Conservation (phyloP, 2,113 vertebrate species). For the human (Homo sapiens) region DNA sequence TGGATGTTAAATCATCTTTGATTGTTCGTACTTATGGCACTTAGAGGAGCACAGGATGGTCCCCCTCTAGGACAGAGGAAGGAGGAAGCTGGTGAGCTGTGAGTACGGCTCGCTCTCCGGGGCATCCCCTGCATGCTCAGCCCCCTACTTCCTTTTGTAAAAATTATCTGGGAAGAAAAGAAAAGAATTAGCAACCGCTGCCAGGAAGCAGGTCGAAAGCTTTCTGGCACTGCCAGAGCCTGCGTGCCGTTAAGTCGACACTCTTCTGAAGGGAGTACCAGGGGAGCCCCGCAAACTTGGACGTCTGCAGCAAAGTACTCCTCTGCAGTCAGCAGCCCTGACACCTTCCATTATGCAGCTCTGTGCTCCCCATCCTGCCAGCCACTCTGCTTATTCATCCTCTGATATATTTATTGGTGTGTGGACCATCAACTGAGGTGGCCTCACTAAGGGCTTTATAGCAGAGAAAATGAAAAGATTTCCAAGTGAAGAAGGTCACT, state of each 20-base stretch:
- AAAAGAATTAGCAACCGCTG: not conserved
- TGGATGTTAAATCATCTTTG: not conserved
- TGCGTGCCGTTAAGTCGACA: fast-evolving
- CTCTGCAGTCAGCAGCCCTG: not conserved
- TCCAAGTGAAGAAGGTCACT: not conserved
- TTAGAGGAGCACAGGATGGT: not conserved
- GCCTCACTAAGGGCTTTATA: not conserved
- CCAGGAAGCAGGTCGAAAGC: not conserved
- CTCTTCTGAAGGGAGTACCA: not conserved
- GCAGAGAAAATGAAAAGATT: not conserved
- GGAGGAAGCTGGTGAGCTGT: fast-evolving
- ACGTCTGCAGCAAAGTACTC: not conserved
- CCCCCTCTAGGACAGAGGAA: not conserved
- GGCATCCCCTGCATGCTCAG: not conserved
- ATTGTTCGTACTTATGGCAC: not conserved
- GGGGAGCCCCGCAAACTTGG: too few relatives aligned
- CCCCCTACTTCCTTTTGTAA: not conserved
- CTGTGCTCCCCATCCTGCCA: too few relatives aligned
- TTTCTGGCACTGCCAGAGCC: not conserved
- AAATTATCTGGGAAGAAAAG: not conserved
- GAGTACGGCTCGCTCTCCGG: not conserved
- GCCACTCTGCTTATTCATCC: too few relatives aligned
- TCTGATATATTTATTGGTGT: fast-evolving
- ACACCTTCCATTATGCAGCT: not conserved
- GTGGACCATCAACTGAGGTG: too few relatives aligned